These are phyloP conservation scores for Echinometra lucunter DNA, from an alignment of 53 echinoderm and acorn worm genomes.

Conservation along the genomic window DNA sequence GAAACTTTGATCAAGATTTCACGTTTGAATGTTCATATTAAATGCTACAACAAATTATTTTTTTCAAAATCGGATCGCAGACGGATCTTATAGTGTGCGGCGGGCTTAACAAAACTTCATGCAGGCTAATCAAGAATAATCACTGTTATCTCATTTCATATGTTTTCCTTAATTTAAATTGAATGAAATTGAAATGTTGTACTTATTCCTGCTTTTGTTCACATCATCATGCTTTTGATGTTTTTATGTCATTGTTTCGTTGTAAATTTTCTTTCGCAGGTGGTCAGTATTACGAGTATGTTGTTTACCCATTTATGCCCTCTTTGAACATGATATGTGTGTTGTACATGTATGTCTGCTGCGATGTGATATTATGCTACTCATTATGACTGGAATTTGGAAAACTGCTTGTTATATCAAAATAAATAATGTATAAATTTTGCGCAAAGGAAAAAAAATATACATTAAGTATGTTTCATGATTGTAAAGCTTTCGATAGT, in stretches of 20 bases:
- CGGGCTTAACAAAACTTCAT: background rate
- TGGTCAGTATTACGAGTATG: background rate
- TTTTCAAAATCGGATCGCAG: too few species aligned
- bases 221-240: background rate
- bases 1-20: too few species aligned
- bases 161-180: background rate
- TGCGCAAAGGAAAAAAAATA: background rate
- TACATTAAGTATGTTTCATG: background rate
- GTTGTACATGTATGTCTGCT: background rate
- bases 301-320: background rate
- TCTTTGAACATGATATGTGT: background rate
- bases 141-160: background rate
- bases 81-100: too few species aligned
- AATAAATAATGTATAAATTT: background rate
- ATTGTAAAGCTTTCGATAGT: background rate
- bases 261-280: background rate
- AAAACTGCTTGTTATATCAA: background rate
- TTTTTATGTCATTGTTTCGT: background rate
- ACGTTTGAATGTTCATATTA: background rate
- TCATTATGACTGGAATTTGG: background rate
- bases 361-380: background rate
- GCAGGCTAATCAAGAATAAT: background rate
- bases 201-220: background rate
- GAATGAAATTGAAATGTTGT: background rate
- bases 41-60: too few species aligned